Evolutionary conservation across 2,113 vertebrate species (phyloP).

Genomic region (Syngnathus floridae): DNA sequence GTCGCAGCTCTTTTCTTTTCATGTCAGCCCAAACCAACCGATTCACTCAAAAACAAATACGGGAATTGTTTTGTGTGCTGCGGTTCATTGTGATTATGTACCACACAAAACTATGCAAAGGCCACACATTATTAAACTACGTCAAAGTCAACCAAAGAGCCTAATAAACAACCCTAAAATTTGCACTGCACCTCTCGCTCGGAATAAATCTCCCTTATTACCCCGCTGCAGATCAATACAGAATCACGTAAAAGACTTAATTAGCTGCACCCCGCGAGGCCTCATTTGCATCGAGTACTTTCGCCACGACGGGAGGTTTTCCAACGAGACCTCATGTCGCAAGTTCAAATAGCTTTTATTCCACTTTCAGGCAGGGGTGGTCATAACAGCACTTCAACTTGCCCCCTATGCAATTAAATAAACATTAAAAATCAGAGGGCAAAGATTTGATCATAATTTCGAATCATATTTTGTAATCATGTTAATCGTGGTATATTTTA

Average conservation of each 20-base stretch:
- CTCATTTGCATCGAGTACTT: conserved; percentile 19
- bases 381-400: neutral
- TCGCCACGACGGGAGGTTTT: neutral
- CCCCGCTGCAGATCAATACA: conserved; percentile 41
- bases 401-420: neutral
- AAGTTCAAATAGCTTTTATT: neutral
- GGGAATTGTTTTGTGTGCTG: conserved; percentile 25
- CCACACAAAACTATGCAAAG: neutral
- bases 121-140: conserved; percentile 4
- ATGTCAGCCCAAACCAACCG: conserved; percentile 29
- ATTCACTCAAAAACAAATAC: conserved; percentile 41
- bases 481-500: neutral
- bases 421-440: neutral
- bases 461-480: too few species aligned
- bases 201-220: conserved; percentile 17
- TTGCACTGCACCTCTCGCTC: conserved; percentile 11
- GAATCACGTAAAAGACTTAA: conserved; percentile 34
- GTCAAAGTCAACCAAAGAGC: conserved; percentile 11
- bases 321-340: conserved; percentile 6
- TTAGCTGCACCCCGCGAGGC: conserved; percentile 26
- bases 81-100: conserved; percentile 10
- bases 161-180: conserved; percentile 12
- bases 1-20: conserved; percentile 39
- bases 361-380: neutral
- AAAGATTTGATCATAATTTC: neutral